Evolutionary conservation across 2,888 invertebrate species (phyloP).

Genomic region (Dasypolia templi): DNA sequence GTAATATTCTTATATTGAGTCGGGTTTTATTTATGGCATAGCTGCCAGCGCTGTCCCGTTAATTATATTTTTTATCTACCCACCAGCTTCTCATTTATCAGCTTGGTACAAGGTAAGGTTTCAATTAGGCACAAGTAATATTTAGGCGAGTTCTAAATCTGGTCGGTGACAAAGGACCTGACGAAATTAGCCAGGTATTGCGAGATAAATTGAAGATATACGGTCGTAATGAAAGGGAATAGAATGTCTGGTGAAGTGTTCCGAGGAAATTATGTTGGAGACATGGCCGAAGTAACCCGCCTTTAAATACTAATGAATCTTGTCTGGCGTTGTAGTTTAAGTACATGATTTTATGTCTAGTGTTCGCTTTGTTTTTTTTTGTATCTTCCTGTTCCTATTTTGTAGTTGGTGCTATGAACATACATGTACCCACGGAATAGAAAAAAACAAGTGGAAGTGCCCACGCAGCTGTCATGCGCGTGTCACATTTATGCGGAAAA

Average conservation of each 20-base stretch:
- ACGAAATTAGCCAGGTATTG: constrained; percentile 63
- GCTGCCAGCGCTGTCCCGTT: constrained; percentile 49
- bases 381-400: not conserved
- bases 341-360: not conserved
- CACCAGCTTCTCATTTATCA: constrained; percentile 58
- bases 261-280: constrained; percentile 22
- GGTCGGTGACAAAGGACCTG: constrained; percentile 62
- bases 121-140: constrained; percentile 65
- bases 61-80: constrained; percentile 62
- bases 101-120: constrained; percentile 45
- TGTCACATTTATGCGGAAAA: no score
- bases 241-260: constrained; percentile 60
- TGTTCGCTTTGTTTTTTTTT: not conserved
- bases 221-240: constrained; percentile 45
- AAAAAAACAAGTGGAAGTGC: no score
- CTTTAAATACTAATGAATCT: constrained; percentile 28
- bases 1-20: constrained; percentile 61
- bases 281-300: not conserved
- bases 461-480: no score
- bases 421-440: not conserved
- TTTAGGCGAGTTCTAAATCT: constrained; percentile 57
- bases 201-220: constrained; percentile 60
- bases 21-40: constrained; percentile 60
- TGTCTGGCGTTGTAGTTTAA: not conserved
- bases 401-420: not conserved